Conservation (phyloP, 2,113 vertebrate species). For the Carassius gibelio region DNA sequence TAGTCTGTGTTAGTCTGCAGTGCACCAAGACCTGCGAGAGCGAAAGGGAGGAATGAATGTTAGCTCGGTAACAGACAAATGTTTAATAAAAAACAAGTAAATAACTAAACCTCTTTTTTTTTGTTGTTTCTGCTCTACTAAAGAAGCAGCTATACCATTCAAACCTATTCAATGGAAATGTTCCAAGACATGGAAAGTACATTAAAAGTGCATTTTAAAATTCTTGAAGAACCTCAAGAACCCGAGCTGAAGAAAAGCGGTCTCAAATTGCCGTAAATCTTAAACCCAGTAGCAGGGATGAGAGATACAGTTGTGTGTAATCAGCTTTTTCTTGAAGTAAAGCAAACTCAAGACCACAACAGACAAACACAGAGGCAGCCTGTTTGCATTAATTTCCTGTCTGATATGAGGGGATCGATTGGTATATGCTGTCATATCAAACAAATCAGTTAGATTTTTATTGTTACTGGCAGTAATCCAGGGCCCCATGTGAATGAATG, state of each 20-base stretch:
- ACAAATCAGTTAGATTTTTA: neutral
- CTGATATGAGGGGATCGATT: neutral
- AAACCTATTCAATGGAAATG: no score
- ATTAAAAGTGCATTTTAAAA: neutral
- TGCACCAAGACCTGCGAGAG: constrained; percentile 25
- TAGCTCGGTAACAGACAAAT: neutral
- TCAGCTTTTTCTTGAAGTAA: neutral
- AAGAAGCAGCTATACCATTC: no score
- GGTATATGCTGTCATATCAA: neutral
- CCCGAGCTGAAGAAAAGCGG: neutral
- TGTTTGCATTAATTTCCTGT: neutral
- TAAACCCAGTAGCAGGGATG: neutral
- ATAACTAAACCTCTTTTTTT: neutral
- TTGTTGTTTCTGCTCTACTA: no score
- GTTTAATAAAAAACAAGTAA: neutral
- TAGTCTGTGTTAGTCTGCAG: neutral
- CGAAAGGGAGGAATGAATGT: neutral
- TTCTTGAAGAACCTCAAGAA: neutral
- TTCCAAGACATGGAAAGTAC: neutral
- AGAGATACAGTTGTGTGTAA: neutral
- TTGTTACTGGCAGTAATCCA: neutral
- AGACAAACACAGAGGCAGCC: neutral
- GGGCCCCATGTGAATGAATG: neutral
- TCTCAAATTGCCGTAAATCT: neutral
- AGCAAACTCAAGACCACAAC: neutral